Conservation (phyloP, 2,113 vertebrate species). For the Australoheros scitulus region DNA sequence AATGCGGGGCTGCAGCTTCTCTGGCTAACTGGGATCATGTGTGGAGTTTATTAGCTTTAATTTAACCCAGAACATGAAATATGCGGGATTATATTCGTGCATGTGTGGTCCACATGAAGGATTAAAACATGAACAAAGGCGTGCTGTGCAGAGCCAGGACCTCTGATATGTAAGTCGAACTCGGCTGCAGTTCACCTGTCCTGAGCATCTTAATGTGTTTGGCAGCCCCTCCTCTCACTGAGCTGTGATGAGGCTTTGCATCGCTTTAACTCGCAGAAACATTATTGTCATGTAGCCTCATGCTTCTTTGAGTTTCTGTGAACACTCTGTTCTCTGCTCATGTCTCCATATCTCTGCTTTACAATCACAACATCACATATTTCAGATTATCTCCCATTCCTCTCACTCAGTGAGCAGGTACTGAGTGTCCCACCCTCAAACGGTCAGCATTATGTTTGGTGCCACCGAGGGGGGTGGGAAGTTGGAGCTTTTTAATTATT, state of each 20-base stretch:
- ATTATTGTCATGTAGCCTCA: no score
- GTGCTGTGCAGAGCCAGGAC: fast-evolving
- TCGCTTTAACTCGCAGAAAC: no score
- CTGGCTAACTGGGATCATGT: no score
- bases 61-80: no score
- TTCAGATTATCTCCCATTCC: not conserved
- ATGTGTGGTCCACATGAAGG: no score
- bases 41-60: not conserved
- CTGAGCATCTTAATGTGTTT: no score
- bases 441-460: not conserved
- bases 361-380: not conserved
- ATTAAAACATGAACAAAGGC: not conserved
- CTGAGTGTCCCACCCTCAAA: not conserved
- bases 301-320: no score
- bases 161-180: not conserved
- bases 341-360: not conserved
- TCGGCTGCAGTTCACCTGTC: not conserved
- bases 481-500: no score
- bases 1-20: not conserved
- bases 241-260: no score
- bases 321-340: not conserved
- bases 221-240: not conserved
- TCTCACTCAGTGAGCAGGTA: not conserved
- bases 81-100: not conserved
- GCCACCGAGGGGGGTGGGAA: no score